A percentile compares a stretch with the other conserved stretches of the same genome.
Evolutionary conservation across 1,140 invertebrate genomes (phyloP).

Genomic region (Asbolus verrucosus): DNA sequence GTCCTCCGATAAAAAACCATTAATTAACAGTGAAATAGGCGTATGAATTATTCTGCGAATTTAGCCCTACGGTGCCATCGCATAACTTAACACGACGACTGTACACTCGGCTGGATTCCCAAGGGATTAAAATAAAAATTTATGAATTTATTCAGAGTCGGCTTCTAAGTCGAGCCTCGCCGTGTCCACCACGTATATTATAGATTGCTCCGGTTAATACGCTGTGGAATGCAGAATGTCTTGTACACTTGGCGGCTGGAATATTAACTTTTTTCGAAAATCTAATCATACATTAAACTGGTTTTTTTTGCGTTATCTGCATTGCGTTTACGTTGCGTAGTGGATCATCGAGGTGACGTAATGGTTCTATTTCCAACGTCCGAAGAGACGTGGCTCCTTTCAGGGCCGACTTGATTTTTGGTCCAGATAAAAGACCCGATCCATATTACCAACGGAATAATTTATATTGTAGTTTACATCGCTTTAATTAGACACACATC

Average conservation of each 20-base stretch:
- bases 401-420: slow-evolving; percentile 27
- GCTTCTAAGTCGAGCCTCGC: background rate
- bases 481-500: slow-evolving; percentile 28
- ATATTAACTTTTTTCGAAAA: background rate
- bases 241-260: background rate
- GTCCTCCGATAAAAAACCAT: too few relatives aligned
- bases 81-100: background rate
- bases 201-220: slow-evolving; percentile 51
- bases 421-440: slow-evolving; percentile 7
- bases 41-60: background rate
- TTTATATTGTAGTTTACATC: slow-evolving; percentile 17
- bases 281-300: too few relatives aligned
- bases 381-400: slow-evolving; percentile 1
- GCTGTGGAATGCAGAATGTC: slow-evolving; percentile 47
- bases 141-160: background rate
- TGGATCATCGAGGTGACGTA: background rate
- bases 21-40: slow-evolving; percentile 6
- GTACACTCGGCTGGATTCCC: background rate
- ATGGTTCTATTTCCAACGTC: background rate
- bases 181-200: slow-evolving; percentile 22
- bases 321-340: background rate
- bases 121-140: slow-evolving; percentile 8
- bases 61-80: slow-evolving; percentile 1
- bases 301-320: slow-evolving; percentile 24
- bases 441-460: background rate